Base-by-base conservation (phyloP, 1,140 invertebrate genomes). In the Ostrea edulis region DNA sequence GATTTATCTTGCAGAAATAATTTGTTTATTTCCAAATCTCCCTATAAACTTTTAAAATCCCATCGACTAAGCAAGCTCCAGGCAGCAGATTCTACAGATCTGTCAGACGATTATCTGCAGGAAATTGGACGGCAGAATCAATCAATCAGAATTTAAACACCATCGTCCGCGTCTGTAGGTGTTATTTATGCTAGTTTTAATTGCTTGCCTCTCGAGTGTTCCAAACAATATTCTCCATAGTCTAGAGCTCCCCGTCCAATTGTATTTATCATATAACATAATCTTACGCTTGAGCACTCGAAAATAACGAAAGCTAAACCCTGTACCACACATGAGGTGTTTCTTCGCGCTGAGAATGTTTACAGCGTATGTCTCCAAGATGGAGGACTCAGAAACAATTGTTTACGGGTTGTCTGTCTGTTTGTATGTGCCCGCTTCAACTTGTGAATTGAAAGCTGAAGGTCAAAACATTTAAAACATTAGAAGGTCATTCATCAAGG, bases 71-170 rank as follows among this genome's bases (percentile, higher is more conserved):
- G 14, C 29, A 14, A 44, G 14, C 22, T 29, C 8, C 68, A 35
- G 5, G 35, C 55, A 62, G 55, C 17, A n/a, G 55, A 9, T 77
- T 25, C 9, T 12, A 35, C 14, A 77, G 68, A 77, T 77, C 25
- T 77, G 29, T 29, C 14, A 25, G 29, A 2, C 25, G 25, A 77
- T 77, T 77, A 77, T 2, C 68, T 77, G 29, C 68, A 25, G 68
- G 68, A 77, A 77, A 77, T 77, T 77, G 29, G 25, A 35, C 29
- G 25, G 68, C 25, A 29, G 68, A 71, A 71, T 14, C 11, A 71
- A 29, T 71, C 68, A 71, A 71, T 71, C 68, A 77, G 29, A 2
- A 1, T 62, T 77, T 77, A 35, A 77, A 77, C 68, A 29, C 68
- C 22, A 11, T 35, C 17, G 2, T 62, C 17, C 55, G 14, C 20